Conservation (phyloP, 2,888 invertebrate genomes). For the Ectemnius lituratus region DNA sequence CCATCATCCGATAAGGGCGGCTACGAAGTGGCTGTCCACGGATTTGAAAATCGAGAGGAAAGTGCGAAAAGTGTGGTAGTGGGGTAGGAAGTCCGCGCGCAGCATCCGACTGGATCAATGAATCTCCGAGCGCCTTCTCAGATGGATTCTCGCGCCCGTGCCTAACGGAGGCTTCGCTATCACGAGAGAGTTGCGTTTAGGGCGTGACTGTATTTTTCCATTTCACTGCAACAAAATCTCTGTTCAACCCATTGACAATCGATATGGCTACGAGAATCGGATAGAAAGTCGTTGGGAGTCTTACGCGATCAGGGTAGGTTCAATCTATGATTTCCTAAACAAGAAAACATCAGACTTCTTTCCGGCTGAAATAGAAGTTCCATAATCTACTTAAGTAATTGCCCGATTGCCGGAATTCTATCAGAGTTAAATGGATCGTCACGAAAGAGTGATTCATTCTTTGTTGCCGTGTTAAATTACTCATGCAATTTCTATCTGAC, state of each 20-base stretch:
- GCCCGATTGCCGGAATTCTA: no score
- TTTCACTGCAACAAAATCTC: conserved; percentile 17
- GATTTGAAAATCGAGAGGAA: conserved; percentile 18
- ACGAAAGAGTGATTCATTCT: no score
- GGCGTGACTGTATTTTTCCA: conserved; percentile 29
- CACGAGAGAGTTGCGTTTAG: conserved; percentile 26
- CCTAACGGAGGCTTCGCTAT: conserved; percentile 44
- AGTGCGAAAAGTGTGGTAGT: conserved; percentile 36
- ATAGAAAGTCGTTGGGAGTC: not conserved
- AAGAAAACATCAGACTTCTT: not conserved
- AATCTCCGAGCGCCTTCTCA: conserved; percentile 51
- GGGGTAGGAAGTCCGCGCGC: conserved; percentile 60
- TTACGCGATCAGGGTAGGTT: no score
- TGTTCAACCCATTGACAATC: not conserved
- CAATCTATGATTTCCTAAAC: not conserved
- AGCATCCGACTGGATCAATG: conserved; percentile 73
- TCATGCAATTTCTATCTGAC: no score
- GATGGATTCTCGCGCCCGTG: conserved; percentile 46
- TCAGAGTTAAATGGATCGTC: no score
- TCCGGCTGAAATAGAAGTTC: not conserved
- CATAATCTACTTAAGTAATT: no score
- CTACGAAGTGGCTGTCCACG: not conserved
- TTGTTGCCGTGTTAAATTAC: no score
- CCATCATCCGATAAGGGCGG: not conserved
- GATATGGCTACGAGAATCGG: conserved; percentile 22